These are phyloP conservation scores for Oryzias celebensis DNA, from an alignment of 2,113 vertebrate genomes.

Conservation along the genomic window DNA sequence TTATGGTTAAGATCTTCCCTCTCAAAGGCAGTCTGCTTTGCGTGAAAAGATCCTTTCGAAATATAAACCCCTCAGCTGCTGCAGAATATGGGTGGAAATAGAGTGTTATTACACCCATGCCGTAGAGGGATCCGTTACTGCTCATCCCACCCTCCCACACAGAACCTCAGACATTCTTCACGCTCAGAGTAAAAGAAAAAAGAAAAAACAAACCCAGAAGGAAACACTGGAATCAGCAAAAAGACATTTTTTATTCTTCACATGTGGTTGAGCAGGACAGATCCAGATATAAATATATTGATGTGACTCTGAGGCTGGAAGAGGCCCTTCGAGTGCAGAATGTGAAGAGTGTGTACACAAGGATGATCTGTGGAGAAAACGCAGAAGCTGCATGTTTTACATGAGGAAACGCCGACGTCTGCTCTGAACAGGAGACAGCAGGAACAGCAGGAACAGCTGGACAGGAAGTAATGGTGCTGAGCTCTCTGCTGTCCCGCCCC, in stretches of 20 bases:
- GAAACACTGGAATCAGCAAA: conserved; percentile 40
- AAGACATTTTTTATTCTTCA: conserved; percentile 12
- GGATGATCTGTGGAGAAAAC: conserved; percentile 16
- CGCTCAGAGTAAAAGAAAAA: not conserved
- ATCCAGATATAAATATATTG: conserved; percentile 39
- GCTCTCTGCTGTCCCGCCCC: conserved; percentile 5
- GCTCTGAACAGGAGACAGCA: conserved; percentile 53
- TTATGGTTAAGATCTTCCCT: no score
- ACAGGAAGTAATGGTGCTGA: conserved; percentile 60
- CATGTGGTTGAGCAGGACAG: not conserved
- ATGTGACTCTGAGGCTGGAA: conserved; percentile 27
- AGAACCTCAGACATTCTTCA: conserved; percentile 18
- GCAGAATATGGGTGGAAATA: conserved; percentile 29
- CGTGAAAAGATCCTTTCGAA: conserved; percentile 20
- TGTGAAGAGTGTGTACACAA: conserved; percentile 1
- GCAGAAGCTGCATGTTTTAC: conserved; percentile 16
- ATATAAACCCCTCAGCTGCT: conserved; percentile 33
- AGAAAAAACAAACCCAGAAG: not conserved
- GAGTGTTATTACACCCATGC: conserved; percentile 50
- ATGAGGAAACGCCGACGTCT: conserved; percentile 62
- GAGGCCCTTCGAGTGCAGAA: conserved; percentile 12
- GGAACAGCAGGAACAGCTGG: conserved; percentile 71
- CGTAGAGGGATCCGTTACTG: conserved; percentile 33
- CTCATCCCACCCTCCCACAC: conserved; percentile 16
- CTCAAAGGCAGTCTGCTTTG: not conserved